Base-by-base conservation (phyloP, 2,797 vertebrate species). In the Thunnus albacares region DNA sequence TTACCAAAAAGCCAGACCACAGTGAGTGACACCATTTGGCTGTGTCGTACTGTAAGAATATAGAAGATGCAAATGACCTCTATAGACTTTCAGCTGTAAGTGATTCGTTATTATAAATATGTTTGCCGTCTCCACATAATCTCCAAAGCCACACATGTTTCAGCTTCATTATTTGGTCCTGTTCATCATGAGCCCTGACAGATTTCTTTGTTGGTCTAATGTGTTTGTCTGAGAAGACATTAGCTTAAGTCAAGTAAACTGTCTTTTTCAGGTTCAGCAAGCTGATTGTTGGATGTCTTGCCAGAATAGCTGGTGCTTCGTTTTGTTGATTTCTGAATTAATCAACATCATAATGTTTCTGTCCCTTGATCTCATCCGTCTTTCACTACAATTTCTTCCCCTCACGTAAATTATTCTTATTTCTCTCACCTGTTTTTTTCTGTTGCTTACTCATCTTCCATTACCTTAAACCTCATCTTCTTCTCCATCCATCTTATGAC, bases 321-420 rank as follows among this genome's bases (percentile, higher is more conserved):
- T 57, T 67, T 55, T 69, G 45, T 20, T 77, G 28, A 70, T 14
- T 57, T 49, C 53, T 57, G 24, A 79, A 77, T 41, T 20, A 53
- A 70, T 72, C 22, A 59, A 41, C 52, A 62, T 51, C n/a, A 41
- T 49, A 4, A 60, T 63, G 22, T 68, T 52, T 35, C 14, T 73
- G 35, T 30, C 5, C 9, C 13, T 45, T 62, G 2, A 15, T 28
- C 12, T 71, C 33, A 51, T 61, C 47, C 3, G 1, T 63, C 14
- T 56, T n/a, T 62, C 9, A 30, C 33, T 4, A 7, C 3, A 26
- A 2, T 45, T 26, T 53, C 4, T 60, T 64, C 10, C 3, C 4
- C n/a, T 49, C 6, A 43, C 55, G 14, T 55, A 43, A 52, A 76
- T 45, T 0, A 58, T 26, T 12, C 43, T 59, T n/a, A 52, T 56